phyloP scores from a whole-genome alignment of 2,113 vertebrate species.

The Cephalopholis sonnerati region DNA sequence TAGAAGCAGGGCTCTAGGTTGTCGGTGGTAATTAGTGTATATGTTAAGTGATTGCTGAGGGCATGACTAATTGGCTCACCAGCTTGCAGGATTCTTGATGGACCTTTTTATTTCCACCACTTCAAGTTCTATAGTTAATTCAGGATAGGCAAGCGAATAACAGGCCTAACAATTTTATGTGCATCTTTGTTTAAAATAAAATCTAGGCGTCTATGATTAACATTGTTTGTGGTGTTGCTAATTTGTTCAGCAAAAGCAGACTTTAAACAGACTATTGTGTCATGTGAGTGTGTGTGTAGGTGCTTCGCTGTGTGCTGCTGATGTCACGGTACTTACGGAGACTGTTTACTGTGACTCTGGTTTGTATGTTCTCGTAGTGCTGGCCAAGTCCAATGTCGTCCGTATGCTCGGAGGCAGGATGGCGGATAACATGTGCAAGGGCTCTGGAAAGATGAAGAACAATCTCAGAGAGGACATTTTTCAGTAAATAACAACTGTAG shows the following conservation, averaged over 20 bases:
- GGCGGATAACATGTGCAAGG: constrained; percentile 95
- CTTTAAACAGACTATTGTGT: neutral
- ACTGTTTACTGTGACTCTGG: constrained; percentile 89
- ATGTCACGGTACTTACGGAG: constrained; percentile 89
- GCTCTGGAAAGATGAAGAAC: constrained; percentile 86
- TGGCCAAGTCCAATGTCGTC: constrained; percentile 91
- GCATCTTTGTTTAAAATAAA: constrained; percentile 4
- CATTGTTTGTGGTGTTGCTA: neutral
- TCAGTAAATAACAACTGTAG: neutral
- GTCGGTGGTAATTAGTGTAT: constrained; percentile 73
- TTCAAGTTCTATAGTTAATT: constrained; percentile 10
- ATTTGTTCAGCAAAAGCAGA: neutral
- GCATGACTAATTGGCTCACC: constrained; percentile 67
- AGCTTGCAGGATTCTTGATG: constrained; percentile 57
- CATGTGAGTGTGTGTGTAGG: neutral
- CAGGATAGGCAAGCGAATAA: neutral
- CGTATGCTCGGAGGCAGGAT: constrained; percentile 90
- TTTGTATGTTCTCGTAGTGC: constrained; percentile 94
- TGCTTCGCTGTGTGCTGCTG: constrained; percentile 3
- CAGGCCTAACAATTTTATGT: neutral
- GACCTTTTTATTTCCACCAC: constrained; percentile 1
- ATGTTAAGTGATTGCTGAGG: constrained; percentile 71
- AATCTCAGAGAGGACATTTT: constrained; percentile 26
- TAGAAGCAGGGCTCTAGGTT: constrained; percentile 42
- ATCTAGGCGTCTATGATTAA: neutral